phyloP scores from a whole-genome alignment of 2,113 vertebrate genomes.

The Bostrychus sinensis region DNA sequence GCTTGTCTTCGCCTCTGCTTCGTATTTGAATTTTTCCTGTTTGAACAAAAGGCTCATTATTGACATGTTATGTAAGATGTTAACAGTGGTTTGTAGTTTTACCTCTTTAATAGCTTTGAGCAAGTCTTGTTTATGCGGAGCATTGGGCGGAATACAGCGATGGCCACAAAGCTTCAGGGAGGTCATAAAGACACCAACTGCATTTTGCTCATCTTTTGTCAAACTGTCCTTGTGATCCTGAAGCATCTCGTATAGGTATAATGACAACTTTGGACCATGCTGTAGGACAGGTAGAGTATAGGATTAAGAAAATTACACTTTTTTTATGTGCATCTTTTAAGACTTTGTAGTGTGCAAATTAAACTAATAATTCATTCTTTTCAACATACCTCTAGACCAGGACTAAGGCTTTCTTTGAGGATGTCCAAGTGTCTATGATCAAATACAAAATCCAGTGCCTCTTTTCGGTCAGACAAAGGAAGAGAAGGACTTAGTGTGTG shows the following conservation, averaged over 20 bases:
- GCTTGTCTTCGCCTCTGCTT: slow-evolving; percentile 86
- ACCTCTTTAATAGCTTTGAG: slow-evolving; percentile 91
- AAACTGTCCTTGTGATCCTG: slow-evolving; percentile 86
- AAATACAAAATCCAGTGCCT: slow-evolving; percentile 85
- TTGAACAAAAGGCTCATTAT: slow-evolving; percentile 26
- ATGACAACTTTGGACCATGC: slow-evolving; percentile 93
- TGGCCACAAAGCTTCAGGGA: slow-evolving; percentile 89
- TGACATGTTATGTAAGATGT: neutral
- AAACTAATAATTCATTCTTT: neutral
- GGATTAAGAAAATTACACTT: too few species aligned
- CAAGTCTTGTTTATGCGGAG: slow-evolving; percentile 85
- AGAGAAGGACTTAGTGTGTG: slow-evolving; percentile 86
- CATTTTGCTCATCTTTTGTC: slow-evolving; percentile 84
- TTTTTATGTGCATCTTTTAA: too few species aligned
- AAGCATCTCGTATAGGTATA: slow-evolving; percentile 93
- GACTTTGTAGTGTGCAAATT: too few species aligned
- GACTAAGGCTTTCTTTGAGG: slow-evolving; percentile 90
- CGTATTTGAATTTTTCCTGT: slow-evolving; percentile 92
- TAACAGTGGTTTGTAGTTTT: slow-evolving; percentile 8
- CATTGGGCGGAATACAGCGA: slow-evolving; percentile 86
- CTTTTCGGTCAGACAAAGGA: slow-evolving; percentile 83
- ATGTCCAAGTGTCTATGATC: slow-evolving; percentile 90
- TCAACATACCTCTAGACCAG: slow-evolving; percentile 85
- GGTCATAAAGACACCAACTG: slow-evolving; percentile 85
- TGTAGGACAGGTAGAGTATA: slow-evolving; percentile 45